A percentile compares a stretch with the other conserved stretches of the same genome.
Conservation (phyloP, 2,888 invertebrate species). For the Xestia c-nigrum region DNA sequence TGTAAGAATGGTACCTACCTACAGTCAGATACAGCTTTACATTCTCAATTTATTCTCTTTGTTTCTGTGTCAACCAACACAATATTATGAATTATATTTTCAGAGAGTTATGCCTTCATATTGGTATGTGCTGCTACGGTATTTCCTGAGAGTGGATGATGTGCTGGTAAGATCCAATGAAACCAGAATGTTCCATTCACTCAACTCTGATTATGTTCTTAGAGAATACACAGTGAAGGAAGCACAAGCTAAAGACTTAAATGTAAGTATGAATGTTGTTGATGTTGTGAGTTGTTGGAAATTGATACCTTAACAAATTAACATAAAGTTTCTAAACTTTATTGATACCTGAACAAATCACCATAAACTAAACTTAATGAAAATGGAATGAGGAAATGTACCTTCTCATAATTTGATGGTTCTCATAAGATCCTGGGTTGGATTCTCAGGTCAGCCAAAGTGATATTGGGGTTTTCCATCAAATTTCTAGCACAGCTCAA, state of each 20-base stretch:
- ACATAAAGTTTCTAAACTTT: background rate
- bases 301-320: background rate
- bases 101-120: constrained; percentile 99
- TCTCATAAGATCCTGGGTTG: background rate
- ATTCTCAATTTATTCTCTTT: background rate
- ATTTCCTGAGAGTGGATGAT: constrained; percentile 98
- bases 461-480: background rate
- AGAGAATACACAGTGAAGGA: constrained; percentile 96
- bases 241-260: constrained; percentile 92
- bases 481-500: too few relatives aligned
- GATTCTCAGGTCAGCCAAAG: background rate
- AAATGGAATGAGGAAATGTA: background rate
- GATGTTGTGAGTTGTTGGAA: background rate
- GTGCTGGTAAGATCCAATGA: constrained; percentile 97
- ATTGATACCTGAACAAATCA: background rate
- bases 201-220: constrained; percentile 94
- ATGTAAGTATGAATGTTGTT: constrained; percentile 84
- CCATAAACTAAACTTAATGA: background rate
- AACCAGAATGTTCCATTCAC: constrained; percentile 96
- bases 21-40: background rate
- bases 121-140: constrained; percentile 97
- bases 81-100: constrained; percentile 51
- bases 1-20: background rate
- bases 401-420: background rate
- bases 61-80: background rate